Conservation (phyloP, 2,113 vertebrate species). For the Leptocoma aspasia region DNA sequence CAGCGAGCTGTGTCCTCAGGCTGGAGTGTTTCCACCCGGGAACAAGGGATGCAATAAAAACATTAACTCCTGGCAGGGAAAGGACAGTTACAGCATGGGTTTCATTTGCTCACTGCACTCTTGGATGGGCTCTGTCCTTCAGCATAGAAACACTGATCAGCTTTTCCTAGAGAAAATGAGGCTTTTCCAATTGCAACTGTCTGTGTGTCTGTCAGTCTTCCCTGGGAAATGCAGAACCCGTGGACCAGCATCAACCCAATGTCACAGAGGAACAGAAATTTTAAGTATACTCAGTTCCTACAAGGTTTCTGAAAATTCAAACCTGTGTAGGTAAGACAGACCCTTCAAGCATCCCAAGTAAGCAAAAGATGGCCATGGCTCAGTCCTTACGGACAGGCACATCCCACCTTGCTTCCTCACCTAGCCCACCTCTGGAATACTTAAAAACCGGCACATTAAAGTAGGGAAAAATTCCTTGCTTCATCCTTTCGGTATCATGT, state of each 20-base stretch:
- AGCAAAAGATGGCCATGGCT: neutral
- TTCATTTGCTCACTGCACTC: neutral
- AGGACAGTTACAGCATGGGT: fast-evolving
- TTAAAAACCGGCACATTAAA: neutral
- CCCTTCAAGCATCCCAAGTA: neutral
- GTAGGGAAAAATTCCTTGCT: neutral
- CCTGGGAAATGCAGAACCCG: neutral
- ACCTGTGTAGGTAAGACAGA: neutral
- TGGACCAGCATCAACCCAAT: fast-evolving
- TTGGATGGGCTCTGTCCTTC: neutral
- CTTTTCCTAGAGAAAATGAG: neutral
- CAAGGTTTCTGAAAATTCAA: neutral
- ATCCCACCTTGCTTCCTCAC: neutral
- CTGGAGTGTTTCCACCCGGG: neutral
- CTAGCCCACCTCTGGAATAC: neutral
- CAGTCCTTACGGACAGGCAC: neutral
- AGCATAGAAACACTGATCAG: neutral
- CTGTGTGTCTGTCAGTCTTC: neutral
- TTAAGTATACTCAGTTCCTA: neutral
- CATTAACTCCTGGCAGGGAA: neutral
- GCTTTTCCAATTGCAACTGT: neutral
- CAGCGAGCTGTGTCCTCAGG: fast-evolving
- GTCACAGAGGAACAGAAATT: neutral
- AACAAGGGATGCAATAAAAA: neutral
- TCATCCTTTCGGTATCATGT: neutral